Percentiles rank a stretch among this genome's conserved stretches.
Conservation (phyloP, 37 sponge, comb jelly and placozoan species). For the Sycon ciliatum region DNA sequence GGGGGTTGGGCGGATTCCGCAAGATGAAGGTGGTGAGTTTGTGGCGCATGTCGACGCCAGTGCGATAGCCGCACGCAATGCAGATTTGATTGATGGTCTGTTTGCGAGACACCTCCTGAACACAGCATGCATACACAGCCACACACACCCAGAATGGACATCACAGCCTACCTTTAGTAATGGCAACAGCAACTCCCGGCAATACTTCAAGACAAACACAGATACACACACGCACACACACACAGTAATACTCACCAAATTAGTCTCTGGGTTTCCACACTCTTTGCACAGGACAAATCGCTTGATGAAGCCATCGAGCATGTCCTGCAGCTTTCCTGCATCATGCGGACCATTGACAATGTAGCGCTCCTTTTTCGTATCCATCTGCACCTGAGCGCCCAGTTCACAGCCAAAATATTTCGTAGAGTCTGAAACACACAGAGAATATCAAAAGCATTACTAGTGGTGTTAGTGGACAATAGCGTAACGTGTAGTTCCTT, state of each 20-base stretch:
- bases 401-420: conserved; percentile 98
- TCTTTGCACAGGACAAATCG: conserved; percentile 91
- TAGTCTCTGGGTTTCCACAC: conserved; percentile 97
- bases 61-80: conserved; percentile 81
- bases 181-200: no score
- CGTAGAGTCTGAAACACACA: conserved; percentile 48
- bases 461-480: no score
- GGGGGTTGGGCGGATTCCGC: conserved; percentile 68
- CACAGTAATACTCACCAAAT: conserved; percentile 46
- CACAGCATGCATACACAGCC: not conserved
- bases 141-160: no score
- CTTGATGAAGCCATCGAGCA: conserved; percentile 93
- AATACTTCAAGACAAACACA: no score
- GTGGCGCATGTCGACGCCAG: conserved; percentile 60
- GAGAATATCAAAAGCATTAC: not conserved
- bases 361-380: conserved; percentile 81
- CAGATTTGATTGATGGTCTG: conserved; percentile 70
- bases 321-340: conserved; percentile 73
- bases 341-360: conserved; percentile 96
- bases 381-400: conserved; percentile 96
- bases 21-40: conserved; percentile 79
- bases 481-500: no score
- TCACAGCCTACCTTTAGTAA: no score
- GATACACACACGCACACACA: not conserved
- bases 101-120: not conserved